phyloP scores from a whole-genome alignment of 2,113 vertebrate species.

The Macaca mulatta region DNA sequence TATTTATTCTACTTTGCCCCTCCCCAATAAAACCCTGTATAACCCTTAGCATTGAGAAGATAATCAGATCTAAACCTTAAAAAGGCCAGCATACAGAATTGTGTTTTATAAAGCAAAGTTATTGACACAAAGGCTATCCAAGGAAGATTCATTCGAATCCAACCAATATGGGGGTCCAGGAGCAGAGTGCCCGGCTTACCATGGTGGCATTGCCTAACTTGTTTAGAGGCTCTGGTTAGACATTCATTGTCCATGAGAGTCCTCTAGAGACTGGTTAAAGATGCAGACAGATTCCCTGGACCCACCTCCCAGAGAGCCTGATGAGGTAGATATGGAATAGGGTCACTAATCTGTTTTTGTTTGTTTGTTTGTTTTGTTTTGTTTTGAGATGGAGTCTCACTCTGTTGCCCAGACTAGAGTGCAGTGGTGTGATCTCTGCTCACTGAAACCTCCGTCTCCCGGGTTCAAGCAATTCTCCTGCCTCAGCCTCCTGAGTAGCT shows the following conservation, averaged over 20 bases:
- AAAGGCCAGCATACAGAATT: background rate
- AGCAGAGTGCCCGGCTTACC: accelerated
- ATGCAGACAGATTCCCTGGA: background rate
- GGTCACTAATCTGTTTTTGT: background rate
- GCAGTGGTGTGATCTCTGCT: too few relatives aligned
- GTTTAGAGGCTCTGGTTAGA: accelerated
- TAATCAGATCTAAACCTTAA: background rate
- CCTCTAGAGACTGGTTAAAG: background rate
- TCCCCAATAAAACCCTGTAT: background rate
- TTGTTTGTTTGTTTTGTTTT: too few relatives aligned
- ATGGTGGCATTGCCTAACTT: background rate
- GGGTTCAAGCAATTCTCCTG: too few relatives aligned
- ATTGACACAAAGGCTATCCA: background rate
- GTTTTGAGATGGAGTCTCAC: too few relatives aligned
- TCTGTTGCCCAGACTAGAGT: too few relatives aligned
- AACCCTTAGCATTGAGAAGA: background rate
- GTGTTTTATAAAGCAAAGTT: background rate
- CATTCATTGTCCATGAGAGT: background rate
- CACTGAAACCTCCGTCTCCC: too few relatives aligned
- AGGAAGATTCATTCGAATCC: background rate
- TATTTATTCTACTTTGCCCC: background rate
- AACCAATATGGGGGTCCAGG: accelerated
- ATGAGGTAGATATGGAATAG: background rate
- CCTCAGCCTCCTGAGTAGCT: too few relatives aligned
- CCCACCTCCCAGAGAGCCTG: too few relatives aligned